Base-by-base conservation (phyloP, 1,140 invertebrate species). In the Telenomus remus region DNA sequence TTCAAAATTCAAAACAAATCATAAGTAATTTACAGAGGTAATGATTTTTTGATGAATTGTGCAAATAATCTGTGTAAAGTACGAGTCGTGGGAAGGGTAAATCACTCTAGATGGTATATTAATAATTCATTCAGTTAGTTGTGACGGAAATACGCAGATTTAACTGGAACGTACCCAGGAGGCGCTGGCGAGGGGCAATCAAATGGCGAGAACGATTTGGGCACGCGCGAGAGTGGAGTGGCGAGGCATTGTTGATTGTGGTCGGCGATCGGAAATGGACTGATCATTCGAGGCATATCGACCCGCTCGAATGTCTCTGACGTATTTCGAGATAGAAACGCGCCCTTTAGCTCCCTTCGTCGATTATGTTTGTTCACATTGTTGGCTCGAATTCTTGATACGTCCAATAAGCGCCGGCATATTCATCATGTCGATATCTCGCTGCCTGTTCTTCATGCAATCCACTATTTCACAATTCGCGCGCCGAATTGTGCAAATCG, bases 191-290 rank as follows among this genome's bases (percentile, higher is more conserved):
- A 76, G 55, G 33, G 54, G 48, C 60, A 64, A 63, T 69, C 59
- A 51, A 69, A 63, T 49, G 53, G 37, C 53, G 57, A 57, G 47
- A 61, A 44, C 43, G 33, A 37, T 54, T 46, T 39, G 54, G 15
- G 14, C 16, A 48, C 33, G 34, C 10, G 54, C 43, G 35, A 46
- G 51, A 27, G 54, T 54, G 42, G 64, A 47, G 39, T 37, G 37
- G 33, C 15, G 27, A 43, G 37, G 57, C 65, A 61, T 66, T 78
- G 76, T 78, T 78, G 76, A 78, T 78, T 78, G 76, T 78, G 69
- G 69, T 70, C 76, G 68, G 64, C 69, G 69, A 73, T 78, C 69
- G 76, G 64, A 78, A 78, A 78, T 78, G 47, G 76, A 78, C 76
- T 66, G 76, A 78, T 78, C 70, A 66, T 78, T 69, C 70, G 51